Conservation (phyloP, 2,113 vertebrate genomes). For the Neoarius graeffei region DNA sequence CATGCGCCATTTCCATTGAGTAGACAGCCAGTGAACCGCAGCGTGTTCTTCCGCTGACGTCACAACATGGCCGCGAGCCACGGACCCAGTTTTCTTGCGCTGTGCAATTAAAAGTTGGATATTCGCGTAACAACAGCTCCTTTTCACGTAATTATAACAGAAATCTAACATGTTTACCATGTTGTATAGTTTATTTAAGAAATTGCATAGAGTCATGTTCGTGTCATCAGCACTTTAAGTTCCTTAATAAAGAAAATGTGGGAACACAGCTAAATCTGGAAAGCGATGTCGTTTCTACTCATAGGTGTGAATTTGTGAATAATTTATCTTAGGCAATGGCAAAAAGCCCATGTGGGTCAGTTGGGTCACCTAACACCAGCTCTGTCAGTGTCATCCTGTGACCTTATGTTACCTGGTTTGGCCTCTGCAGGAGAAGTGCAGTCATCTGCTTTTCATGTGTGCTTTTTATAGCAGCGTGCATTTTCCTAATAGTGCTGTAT, state of each 20-base stretch:
- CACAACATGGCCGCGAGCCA: too few species aligned
- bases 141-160: too few species aligned
- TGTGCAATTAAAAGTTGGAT: too few species aligned
- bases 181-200: too few species aligned
- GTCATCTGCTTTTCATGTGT: background rate
- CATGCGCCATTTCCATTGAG: too few species aligned
- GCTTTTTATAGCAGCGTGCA: background rate
- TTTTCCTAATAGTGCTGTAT: background rate
- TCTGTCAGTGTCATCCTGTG: background rate
- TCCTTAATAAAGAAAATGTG: background rate
- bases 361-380: conserved; percentile 6
- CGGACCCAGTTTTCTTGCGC: too few species aligned
- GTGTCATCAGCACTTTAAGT: too few species aligned
- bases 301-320: background rate
- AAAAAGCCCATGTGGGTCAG: conserved; percentile 1
- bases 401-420: conserved; percentile 8
- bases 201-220: too few species aligned
- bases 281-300: background rate
- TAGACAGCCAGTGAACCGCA: too few species aligned
- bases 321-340: background rate
- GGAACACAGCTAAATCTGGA: background rate
- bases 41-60: too few species aligned
- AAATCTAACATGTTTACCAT: too few species aligned
- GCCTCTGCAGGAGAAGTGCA: conserved; percentile 6
- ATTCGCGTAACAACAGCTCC: too few species aligned